A percentile compares a stretch with the other conserved stretches of the same genome.
These are phyloP conservation scores for Gambelia wislizenii DNA, from an alignment of 2,797 vertebrate genomes.

Conservation along the genomic window DNA sequence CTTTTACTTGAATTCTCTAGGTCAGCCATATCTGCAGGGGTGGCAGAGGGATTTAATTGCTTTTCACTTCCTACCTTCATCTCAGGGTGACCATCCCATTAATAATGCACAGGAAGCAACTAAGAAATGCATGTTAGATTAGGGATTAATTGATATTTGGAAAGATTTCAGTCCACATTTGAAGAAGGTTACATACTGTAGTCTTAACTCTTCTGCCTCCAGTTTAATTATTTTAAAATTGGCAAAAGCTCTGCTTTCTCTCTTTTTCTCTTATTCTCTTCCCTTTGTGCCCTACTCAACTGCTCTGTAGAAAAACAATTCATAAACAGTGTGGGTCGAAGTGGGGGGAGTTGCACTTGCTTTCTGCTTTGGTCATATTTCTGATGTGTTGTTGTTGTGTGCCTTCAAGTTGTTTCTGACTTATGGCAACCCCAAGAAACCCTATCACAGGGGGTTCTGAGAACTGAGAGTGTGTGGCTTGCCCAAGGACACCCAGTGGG, in stretches of 20 bases:
- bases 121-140: conserved; percentile 75
- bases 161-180: conserved; percentile 76
- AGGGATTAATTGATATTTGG: conserved; percentile 79
- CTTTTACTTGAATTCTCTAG: conserved; percentile 67
- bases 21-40: conserved; percentile 75
- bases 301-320: conserved; percentile 20
- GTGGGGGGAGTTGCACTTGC: not conserved
- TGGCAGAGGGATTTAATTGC: conserved; percentile 75
- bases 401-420: too few relatives aligned
- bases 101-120: conserved; percentile 76
- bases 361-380: conserved; percentile 44
- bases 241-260: conserved; percentile 28
- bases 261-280: conserved; percentile 8
- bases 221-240: conserved; percentile 59
- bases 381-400: too few relatives aligned
- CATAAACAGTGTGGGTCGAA: not conserved
- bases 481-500: too few relatives aligned
- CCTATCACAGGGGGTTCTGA: too few relatives aligned
- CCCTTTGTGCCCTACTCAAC: not conserved
- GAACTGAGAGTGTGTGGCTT: too few relatives aligned
- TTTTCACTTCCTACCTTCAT: conserved; percentile 76
- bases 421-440: too few relatives aligned
- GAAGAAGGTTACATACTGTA: conserved; percentile 65
- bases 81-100: conserved; percentile 76
- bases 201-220: conserved; percentile 58